These are phyloP conservation scores for Patella ulyssiponensis DNA, from an alignment of 2,888 invertebrate genomes.

Conservation along the genomic window DNA sequence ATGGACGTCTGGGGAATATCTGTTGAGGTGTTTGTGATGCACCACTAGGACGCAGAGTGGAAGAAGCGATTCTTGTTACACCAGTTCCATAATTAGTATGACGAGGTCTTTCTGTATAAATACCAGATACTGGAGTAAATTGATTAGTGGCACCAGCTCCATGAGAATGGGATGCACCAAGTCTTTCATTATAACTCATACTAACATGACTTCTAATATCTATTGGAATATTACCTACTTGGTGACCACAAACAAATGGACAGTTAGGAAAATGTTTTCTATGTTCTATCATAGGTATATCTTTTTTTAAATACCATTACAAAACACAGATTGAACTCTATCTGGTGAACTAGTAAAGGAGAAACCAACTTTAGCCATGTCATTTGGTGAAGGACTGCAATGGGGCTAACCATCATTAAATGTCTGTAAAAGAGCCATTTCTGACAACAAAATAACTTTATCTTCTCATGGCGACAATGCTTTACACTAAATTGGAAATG, in stretches of 20 bases:
- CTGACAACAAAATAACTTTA: slow-evolving; percentile 43
- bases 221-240: slow-evolving; percentile 50
- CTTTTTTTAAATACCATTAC: slow-evolving; percentile 92
- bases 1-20: slow-evolving; percentile 87
- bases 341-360: slow-evolving; percentile 85
- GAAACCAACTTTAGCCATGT: slow-evolving; percentile 91
- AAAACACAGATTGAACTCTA: slow-evolving; percentile 92
- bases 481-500: too few relatives aligned
- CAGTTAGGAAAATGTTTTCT: slow-evolving; percentile 91
- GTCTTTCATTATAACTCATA: background rate
- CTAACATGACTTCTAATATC: background rate
- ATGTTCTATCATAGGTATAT: slow-evolving; percentile 94
- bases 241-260: slow-evolving; percentile 76
- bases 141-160: too few relatives aligned
- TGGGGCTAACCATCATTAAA: slow-evolving; percentile 48
- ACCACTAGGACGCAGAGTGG: slow-evolving; percentile 81
- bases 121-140: slow-evolving; percentile 27
- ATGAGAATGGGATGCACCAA: background rate
- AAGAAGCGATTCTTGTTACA: slow-evolving; percentile 51
- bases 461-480: slow-evolving; percentile 16
- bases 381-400: slow-evolving; percentile 43
- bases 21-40: slow-evolving; percentile 85
- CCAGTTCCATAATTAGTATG: slow-evolving; percentile 56
- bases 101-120: slow-evolving; percentile 50
- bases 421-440: slow-evolving; percentile 50